Evolutionary conservation across 2,113 vertebrate species (phyloP).

Genomic region (Triplophysa rosa): DNA sequence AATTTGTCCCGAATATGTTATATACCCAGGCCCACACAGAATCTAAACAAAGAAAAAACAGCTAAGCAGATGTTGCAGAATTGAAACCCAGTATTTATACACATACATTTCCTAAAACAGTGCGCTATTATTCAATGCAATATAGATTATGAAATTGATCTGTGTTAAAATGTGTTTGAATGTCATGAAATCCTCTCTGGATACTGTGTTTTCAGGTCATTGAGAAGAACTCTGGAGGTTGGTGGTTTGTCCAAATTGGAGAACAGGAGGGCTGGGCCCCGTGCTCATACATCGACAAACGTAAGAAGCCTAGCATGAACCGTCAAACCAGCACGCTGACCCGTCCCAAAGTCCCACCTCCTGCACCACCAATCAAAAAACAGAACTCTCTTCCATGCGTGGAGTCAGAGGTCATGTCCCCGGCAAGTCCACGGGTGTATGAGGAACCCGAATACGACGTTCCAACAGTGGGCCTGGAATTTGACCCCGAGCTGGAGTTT

Average conservation of each 20-base stretch:
- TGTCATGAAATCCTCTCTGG: too few relatives aligned
- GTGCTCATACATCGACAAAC: conserved; percentile 96
- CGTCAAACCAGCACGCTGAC: conserved; percentile 93
- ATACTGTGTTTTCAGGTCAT: conserved; percentile 80
- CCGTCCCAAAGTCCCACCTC: conserved; percentile 92
- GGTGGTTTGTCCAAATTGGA: conserved; percentile 98
- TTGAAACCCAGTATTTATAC: too few relatives aligned
- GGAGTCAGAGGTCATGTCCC: conserved; percentile 72
- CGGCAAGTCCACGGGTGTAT: conserved; percentile 77
- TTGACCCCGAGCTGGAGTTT: conserved; percentile 64
- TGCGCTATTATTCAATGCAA: too few relatives aligned
- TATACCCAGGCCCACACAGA: too few relatives aligned
- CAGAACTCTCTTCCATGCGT: conserved; percentile 68
- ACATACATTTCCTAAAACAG: too few relatives aligned
- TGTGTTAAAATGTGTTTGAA: too few relatives aligned
- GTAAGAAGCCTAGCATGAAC: conserved; percentile 93
- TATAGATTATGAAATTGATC: too few relatives aligned
- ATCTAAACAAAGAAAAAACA: too few relatives aligned
- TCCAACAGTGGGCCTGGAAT: conserved; percentile 84
- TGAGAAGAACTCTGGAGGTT: conserved; percentile 98
- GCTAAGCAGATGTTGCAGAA: too few relatives aligned
- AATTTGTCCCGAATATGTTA: too few relatives aligned
- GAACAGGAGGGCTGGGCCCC: conserved; percentile 97
- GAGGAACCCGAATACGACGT: conserved; percentile 96
- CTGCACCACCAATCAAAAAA: conserved; percentile 92